Base-by-base conservation (phyloP, 1,140 invertebrate genomes). In the Proales similis region DNA sequence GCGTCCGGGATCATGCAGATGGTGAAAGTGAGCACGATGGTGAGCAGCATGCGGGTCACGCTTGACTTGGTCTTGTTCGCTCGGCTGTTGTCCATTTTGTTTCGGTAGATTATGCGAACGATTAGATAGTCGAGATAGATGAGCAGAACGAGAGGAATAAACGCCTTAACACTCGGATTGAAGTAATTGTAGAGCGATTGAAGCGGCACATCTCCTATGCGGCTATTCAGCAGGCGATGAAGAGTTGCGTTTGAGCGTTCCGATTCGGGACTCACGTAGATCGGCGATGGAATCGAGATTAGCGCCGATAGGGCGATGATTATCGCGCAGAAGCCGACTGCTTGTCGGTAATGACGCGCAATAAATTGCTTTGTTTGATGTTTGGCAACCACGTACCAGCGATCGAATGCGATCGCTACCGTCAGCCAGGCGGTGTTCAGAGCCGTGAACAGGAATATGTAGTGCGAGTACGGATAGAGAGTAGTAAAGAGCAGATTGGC, bases 391-490 rank as follows among this genome's bases (percentile, higher is more conserved):
- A 46, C 39, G 33, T 95, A 85, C 77, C 90, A 96, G 43, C 92
- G 80, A 74, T 97, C 92, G 64, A 92, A 79, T 0, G 92, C 94
- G n/a, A 96, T 90, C 1, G 87, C 87, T 36, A 95, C 81, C 0
- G 91, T 95, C 66, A 94, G 80, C 78, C 94, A 97, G 39, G 92
- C 89, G 14, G 88, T 72, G 9, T 70, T 67, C 49, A 68, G 72
- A 5, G 65, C 68, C 6, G 72, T 70, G 36, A 69, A 51, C 36
- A 69, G 70, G 64, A 74, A 72, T 14, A 74, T 66, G 61, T 70
- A 75, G 63, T 74, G 72, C 3, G 70, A 70, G 63, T 72, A 74
- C 1, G 71, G 71, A 53, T 74, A 74, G 6, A 74, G 64, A 48
- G 68, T 67, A 4, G 64, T 48, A 39, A 60, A 67, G 39, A 62